phyloP scores from a whole-genome alignment of 2,888 invertebrate species.

The Drosophila recens region DNA sequence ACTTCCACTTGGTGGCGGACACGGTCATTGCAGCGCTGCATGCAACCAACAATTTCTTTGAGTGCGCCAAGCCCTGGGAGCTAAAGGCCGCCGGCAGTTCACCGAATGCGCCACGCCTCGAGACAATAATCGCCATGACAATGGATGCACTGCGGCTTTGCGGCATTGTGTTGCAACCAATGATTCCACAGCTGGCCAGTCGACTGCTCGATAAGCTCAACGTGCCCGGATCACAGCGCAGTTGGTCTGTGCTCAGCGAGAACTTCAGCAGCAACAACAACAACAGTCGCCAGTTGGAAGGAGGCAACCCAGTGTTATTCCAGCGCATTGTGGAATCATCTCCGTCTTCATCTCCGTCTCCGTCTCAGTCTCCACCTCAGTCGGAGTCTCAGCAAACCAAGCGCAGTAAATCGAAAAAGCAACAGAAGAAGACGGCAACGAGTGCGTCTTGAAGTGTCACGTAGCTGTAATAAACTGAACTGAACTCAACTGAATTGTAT shows the following conservation, averaged over 20 bases:
- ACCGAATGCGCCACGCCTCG: slow-evolving; percentile 87
- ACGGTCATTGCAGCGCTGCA: slow-evolving; percentile 90
- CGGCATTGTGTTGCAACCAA: slow-evolving; percentile 93
- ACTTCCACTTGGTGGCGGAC: slow-evolving; percentile 94
- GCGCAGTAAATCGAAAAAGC: slow-evolving; percentile 63
- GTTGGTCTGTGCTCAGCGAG: slow-evolving; percentile 85
- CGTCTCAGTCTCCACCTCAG: background rate
- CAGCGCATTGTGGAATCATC: slow-evolving; percentile 77
- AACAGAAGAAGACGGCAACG: slow-evolving; percentile 44
- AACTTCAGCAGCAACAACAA: slow-evolving; percentile 3
- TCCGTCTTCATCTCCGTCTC: slow-evolving; percentile 19
- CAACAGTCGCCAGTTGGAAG: slow-evolving; percentile 43
- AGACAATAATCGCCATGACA: slow-evolving; percentile 92
- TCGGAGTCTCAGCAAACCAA: slow-evolving; percentile 41
- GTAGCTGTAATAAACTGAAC: slow-evolving; percentile 74
- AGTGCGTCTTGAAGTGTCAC: slow-evolving; percentile 58
- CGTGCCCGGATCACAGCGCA: slow-evolving; percentile 85
- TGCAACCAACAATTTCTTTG: slow-evolving; percentile 94
- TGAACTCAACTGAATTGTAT: slow-evolving; percentile 20
- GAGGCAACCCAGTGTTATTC: slow-evolving; percentile 79
- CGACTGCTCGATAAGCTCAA: slow-evolving; percentile 90
- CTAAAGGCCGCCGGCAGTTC: slow-evolving; percentile 86
- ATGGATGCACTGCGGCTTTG: slow-evolving; percentile 93
- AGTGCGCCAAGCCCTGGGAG: slow-evolving; percentile 95
- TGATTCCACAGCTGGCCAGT: slow-evolving; percentile 91